A percentile compares a stretch with the other conserved stretches of the same genome.
Conservation (phyloP, 1,140 invertebrate species). For the Adoxophyes honmai region DNA sequence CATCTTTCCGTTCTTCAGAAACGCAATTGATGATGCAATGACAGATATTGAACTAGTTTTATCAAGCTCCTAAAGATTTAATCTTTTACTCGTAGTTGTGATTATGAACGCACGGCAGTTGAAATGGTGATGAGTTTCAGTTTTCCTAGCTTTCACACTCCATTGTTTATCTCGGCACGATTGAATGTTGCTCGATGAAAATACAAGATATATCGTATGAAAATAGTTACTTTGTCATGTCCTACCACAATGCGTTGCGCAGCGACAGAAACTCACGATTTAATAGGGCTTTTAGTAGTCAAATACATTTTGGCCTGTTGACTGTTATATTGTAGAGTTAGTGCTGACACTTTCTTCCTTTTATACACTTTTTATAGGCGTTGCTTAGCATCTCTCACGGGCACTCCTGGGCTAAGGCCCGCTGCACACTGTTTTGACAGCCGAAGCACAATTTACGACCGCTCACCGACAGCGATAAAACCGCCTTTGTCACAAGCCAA, state of each 20-base stretch:
- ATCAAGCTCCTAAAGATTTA: too few relatives aligned
- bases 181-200: too few relatives aligned
- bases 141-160: too few relatives aligned
- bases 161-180: too few relatives aligned
- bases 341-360: background rate
- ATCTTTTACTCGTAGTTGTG: too few relatives aligned
- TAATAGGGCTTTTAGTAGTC: background rate
- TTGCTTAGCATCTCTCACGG: conserved; percentile 9
- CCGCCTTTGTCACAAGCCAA: conserved; percentile 65
- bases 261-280: background rate
- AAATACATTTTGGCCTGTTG: conserved; percentile 2
- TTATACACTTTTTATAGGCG: conserved; percentile 14
- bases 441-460: conserved; percentile 66
- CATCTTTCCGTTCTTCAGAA: too few relatives aligned
- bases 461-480: conserved; percentile 62
- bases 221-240: background rate
- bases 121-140: too few relatives aligned
- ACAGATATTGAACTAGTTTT: too few relatives aligned
- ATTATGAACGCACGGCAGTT: too few relatives aligned
- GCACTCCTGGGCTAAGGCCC: conserved; percentile 14
- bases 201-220: too few relatives aligned
- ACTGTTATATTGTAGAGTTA: background rate
- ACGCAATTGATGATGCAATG: too few relatives aligned
- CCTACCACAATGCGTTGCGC: background rate
- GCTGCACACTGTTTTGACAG: conserved; percentile 56